Evolutionary conservation across 2,797 vertebrate species (phyloP).

Genomic region (Crenichthys baileyi): DNA sequence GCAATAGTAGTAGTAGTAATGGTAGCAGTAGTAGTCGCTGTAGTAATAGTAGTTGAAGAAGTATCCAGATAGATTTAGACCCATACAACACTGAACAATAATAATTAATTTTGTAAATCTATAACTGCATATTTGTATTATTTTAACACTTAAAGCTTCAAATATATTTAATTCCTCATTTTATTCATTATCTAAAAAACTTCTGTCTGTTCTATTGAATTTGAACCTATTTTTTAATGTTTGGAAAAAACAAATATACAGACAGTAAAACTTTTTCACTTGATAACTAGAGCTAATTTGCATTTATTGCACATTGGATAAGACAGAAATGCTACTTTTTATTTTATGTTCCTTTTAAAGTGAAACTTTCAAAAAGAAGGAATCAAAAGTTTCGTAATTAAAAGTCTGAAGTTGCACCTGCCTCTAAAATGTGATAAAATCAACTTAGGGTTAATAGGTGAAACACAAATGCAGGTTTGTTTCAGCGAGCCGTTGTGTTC

Average conservation of each 20-base stretch:
- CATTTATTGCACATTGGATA: neutral
- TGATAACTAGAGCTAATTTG: neutral
- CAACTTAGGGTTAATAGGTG: neutral
- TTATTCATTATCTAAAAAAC: neutral
- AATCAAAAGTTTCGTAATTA: neutral
- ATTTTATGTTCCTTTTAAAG: neutral
- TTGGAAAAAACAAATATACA: neutral
- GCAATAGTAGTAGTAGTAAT: neutral
- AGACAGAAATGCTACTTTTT: neutral
- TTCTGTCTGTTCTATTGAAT: neutral
- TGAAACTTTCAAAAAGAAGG: neutral
- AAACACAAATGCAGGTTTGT: neutral
- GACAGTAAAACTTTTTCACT: neutral
- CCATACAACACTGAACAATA: neutral
- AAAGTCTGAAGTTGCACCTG: neutral
- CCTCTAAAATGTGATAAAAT: too few species aligned
- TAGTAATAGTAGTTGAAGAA: neutral
- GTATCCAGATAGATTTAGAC: neutral
- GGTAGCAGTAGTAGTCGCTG: neutral
- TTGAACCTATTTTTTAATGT: neutral
- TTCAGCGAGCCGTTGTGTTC: constrained; percentile 5
- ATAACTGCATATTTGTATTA: neutral
- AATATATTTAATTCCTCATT: neutral
- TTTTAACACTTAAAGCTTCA: neutral
- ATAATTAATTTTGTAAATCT: neutral